Conservation (phyloP, 2,797 vertebrate species). For the Alosa sapidissima region DNA sequence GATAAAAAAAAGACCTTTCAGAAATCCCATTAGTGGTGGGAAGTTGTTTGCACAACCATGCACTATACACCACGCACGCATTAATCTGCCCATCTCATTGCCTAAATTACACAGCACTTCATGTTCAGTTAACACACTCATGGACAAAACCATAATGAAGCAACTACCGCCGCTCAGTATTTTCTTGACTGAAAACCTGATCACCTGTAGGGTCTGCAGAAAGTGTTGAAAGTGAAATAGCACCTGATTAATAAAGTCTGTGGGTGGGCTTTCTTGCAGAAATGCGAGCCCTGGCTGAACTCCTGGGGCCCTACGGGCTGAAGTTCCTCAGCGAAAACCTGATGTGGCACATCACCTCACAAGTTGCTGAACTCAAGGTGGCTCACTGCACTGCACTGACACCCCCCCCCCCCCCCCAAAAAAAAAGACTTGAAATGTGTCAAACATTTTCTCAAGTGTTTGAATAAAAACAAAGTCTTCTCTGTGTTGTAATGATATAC, state of each 20-base stretch:
- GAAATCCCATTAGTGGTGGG: constrained; percentile 1
- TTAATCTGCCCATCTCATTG: neutral
- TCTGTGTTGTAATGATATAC: neutral
- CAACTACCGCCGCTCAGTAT: neutral
- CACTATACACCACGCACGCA: neutral
- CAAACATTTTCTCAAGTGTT: neutral
- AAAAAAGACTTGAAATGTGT: too few relatives aligned
- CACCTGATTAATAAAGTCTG: neutral
- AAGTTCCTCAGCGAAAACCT: constrained; percentile 91
- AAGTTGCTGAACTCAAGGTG: constrained; percentile 91
- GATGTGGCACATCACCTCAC: constrained; percentile 96
- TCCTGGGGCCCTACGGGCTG: constrained; percentile 89
- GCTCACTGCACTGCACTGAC: too few relatives aligned
- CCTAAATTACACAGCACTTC: neutral
- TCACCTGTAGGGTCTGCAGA: neutral
- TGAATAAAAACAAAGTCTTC: neutral
- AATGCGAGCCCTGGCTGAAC: constrained; percentile 83
- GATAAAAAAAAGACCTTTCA: neutral
- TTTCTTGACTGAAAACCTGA: neutral
- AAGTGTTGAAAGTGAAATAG: neutral
- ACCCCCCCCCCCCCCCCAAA: too few relatives aligned
- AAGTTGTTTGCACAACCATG: neutral
- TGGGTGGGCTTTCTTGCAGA: constrained; percentile 63
- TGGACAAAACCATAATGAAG: neutral
- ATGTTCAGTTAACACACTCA: neutral